phyloP scores from a whole-genome alignment of 2,797 vertebrate species.

The Macroramphosus scolopax region DNA sequence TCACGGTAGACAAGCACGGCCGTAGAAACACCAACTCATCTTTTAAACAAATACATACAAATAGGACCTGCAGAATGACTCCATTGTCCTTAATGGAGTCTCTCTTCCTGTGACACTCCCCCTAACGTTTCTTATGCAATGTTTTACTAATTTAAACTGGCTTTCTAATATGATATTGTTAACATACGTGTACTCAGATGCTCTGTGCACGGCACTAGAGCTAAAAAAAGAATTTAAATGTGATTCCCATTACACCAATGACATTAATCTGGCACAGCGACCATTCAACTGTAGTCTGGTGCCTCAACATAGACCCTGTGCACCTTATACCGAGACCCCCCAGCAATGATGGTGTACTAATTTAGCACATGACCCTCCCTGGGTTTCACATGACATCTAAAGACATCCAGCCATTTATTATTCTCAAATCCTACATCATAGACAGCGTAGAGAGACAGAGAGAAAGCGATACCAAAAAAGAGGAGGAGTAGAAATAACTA shows the following conservation, averaged over 20 bases:
- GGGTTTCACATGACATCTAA: slow-evolving; percentile 78
- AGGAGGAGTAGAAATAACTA: slow-evolving; percentile 74
- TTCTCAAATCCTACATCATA: slow-evolving; percentile 59
- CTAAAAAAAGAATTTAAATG: slow-evolving; percentile 44
- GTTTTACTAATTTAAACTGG: too few relatives aligned
- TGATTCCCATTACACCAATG: slow-evolving; percentile 50
- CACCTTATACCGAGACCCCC: slow-evolving; percentile 51
- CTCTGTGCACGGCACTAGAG: too few relatives aligned
- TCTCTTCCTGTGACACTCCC: too few relatives aligned
- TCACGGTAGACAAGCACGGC: slow-evolving; percentile 69
- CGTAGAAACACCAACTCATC: slow-evolving; percentile 64
- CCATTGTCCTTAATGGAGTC: slow-evolving; percentile 32
- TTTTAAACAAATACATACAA: slow-evolving; percentile 75
- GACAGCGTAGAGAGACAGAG: slow-evolving; percentile 52
- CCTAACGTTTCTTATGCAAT: too few relatives aligned
- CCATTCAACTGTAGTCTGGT: slow-evolving; percentile 56
- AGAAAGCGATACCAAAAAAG: slow-evolving; percentile 64
- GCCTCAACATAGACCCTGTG: slow-evolving; percentile 26
- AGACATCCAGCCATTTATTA: slow-evolving; percentile 70
- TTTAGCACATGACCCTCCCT: slow-evolving; percentile 69
- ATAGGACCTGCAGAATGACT: slow-evolving; percentile 54
- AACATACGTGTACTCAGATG: too few relatives aligned
- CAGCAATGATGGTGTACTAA: slow-evolving; percentile 44
- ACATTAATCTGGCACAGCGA: slow-evolving; percentile 48
- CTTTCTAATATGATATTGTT: too few relatives aligned